Evolutionary conservation across 2,797 vertebrate genomes (phyloP).

Genomic region (Phoxinus dragarum): DNA sequence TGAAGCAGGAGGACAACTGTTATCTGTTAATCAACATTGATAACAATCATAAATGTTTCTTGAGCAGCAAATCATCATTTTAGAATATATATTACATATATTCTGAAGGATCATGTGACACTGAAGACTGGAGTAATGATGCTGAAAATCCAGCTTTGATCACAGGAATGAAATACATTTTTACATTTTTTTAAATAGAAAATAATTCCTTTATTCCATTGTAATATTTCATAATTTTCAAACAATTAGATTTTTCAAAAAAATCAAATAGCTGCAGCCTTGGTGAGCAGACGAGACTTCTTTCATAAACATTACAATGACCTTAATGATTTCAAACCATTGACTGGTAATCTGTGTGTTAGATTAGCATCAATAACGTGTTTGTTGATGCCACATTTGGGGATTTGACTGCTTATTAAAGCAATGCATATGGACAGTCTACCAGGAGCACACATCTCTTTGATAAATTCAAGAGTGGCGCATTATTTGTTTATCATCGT

Average conservation of each 20-base stretch:
- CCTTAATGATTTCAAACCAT: background rate
- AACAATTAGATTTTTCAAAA: too few species aligned
- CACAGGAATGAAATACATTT: background rate
- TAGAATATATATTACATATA: too few species aligned
- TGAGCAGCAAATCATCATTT: background rate
- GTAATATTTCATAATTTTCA: background rate
- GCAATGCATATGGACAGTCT: conserved; percentile 18
- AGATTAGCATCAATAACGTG: conserved; percentile 22
- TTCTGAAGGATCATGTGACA: background rate
- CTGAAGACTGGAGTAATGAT: background rate
- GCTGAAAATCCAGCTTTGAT: background rate
- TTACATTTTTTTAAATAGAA: background rate
- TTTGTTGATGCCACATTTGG: conserved; percentile 41
- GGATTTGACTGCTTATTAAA: conserved; percentile 42
- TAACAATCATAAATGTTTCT: background rate
- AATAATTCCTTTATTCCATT: background rate
- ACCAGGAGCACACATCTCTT: conserved; percentile 22
- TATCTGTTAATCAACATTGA: background rate
- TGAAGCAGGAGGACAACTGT: background rate
- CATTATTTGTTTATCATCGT: conserved; percentile 57
- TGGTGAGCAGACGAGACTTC: background rate
- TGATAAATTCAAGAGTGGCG: conserved; percentile 48
- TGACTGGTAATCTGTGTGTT: background rate
- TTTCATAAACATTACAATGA: background rate
- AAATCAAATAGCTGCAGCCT: background rate